Evolutionary conservation across 30 jellyfish, hydroid and myxozoan species (phyloP).

Genomic region (Sanderia malayensis): DNA sequence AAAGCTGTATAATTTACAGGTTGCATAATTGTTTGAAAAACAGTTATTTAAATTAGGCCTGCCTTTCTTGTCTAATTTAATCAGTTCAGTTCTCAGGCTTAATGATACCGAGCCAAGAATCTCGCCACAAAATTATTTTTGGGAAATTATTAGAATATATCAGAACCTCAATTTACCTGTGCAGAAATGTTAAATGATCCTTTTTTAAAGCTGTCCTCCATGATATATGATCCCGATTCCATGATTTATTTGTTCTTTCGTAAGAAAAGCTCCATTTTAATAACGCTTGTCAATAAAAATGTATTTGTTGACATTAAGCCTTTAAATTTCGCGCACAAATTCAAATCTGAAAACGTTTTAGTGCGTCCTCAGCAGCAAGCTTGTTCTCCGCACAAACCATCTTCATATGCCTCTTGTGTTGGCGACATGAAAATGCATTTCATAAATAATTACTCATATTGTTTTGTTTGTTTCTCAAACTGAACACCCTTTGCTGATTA

Average conservation of each 20-base stretch:
- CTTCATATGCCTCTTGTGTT: not conserved
- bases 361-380: not conserved
- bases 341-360: not conserved
- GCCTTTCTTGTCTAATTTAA: too few species aligned
- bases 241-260: not conserved
- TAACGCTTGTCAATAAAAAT: not conserved
- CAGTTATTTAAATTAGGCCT: too few species aligned
- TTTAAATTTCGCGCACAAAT: slow-evolving; percentile 36
- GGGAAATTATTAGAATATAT: too few species aligned
- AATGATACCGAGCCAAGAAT: too few species aligned
- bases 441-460: too few species aligned
- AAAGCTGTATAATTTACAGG: too few species aligned
- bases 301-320: not conserved
- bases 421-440: too few species aligned
- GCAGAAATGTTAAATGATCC: not conserved
- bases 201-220: not conserved
- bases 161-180: not conserved
- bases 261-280: not conserved
- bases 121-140: too few species aligned
- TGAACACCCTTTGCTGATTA: too few species aligned
- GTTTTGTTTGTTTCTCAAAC: too few species aligned
- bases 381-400: not conserved
- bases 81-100: too few species aligned
- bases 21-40: too few species aligned
- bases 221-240: not conserved